phyloP scores from a whole-genome alignment of 2,797 vertebrate genomes.

The Gambusia yucatana region DNA sequence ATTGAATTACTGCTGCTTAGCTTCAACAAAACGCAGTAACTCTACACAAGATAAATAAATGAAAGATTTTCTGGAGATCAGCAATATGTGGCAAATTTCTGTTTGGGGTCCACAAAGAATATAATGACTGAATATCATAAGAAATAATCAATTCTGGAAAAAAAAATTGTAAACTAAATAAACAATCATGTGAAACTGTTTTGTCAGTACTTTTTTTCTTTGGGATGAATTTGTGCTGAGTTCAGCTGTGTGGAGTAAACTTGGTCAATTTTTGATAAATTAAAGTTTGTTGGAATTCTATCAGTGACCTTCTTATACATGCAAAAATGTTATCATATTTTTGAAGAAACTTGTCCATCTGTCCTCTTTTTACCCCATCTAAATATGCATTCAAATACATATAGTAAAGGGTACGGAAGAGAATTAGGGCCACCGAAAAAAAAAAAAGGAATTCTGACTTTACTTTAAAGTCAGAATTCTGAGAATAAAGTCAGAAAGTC shows the following conservation, averaged over 20 bases:
- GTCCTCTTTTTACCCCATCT: not conserved
- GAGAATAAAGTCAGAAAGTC: no score
- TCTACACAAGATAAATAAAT: slow-evolving; percentile 4
- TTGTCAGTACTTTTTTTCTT: slow-evolving; percentile 4
- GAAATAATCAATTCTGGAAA: not conserved
- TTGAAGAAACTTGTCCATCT: not conserved
- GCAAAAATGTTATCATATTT: not conserved
- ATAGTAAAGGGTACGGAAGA: no score
- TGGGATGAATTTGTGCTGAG: not conserved
- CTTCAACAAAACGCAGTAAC: not conserved
- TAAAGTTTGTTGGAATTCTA: not conserved
- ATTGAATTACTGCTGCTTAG: not conserved
- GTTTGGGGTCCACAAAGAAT: slow-evolving; percentile 10
- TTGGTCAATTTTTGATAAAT: not conserved
- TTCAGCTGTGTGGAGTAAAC: not conserved
- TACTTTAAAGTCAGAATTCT: no score
- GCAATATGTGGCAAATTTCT: not conserved
- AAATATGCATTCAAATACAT: no score
- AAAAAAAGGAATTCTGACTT: no score
- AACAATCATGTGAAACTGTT: slow-evolving; percentile 21
- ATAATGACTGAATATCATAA: not conserved
- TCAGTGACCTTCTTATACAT: not conserved
- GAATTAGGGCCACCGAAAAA: no score
- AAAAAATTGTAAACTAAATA: slow-evolving; percentile 19
- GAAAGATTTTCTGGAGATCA: slow-evolving; percentile 2